Percentiles rank a stretch among this genome's conserved stretches.
Evolutionary conservation across 2,888 invertebrate genomes (phyloP).

Genomic region (Parascotia fuliginaria): DNA sequence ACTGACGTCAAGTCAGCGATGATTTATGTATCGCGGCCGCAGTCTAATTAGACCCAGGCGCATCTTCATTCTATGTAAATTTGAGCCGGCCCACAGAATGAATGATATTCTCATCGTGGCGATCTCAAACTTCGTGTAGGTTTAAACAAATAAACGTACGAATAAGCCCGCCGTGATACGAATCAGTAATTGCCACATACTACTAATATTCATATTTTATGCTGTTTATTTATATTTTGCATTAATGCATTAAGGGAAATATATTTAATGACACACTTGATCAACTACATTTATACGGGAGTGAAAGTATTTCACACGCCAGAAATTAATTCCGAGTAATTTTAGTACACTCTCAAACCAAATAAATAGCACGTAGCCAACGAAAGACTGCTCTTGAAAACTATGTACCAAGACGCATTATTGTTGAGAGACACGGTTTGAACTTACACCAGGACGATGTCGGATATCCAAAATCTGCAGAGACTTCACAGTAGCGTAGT

Average conservation of each 20-base stretch:
- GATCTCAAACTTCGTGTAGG: constrained; percentile 49
- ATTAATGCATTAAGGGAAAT: constrained; percentile 27
- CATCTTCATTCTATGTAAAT: constrained; percentile 77
- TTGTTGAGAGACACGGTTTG: constrained; percentile 26
- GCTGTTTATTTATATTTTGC: constrained; percentile 33
- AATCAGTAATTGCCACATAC: constrained; percentile 39
- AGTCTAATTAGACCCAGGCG: constrained; percentile 73
- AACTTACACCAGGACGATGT: constrained; percentile 38
- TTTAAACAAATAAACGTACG: constrained; percentile 50
- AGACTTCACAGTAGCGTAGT: constrained; percentile 67
- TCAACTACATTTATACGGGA: constrained; percentile 38
- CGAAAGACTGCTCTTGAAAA: constrained; percentile 66
- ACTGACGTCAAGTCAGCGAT: constrained; percentile 60
- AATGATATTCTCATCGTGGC: constrained; percentile 53
- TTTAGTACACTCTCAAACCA: constrained; percentile 64
- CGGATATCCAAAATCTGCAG: constrained; percentile 56
- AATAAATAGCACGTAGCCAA: constrained; percentile 65
- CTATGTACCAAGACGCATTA: constrained; percentile 58
- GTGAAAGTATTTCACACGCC: constrained; percentile 55
- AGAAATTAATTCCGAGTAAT: constrained; percentile 62
- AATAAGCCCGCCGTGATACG: constrained; percentile 41
- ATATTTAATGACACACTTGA: constrained; percentile 29
- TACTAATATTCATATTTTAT: constrained; percentile 23
- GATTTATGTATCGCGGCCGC: constrained; percentile 66
- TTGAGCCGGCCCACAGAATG: constrained; percentile 47